Conservation (phyloP, 2,888 invertebrate species). For the Aphelenchoides bicaudatus region DNA sequence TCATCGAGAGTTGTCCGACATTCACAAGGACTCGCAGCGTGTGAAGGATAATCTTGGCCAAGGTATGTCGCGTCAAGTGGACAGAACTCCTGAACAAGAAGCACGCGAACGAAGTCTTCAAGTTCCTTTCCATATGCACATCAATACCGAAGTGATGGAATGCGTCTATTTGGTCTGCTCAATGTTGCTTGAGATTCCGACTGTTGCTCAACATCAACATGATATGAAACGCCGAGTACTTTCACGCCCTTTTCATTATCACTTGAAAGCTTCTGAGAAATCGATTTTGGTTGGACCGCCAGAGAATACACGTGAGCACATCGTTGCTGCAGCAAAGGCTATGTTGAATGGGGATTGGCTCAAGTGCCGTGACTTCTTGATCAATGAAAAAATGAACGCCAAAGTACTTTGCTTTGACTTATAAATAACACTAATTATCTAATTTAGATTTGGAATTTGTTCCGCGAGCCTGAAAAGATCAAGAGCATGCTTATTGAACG, state of each 20-base stretch:
- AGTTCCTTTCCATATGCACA: conserved; percentile 96
- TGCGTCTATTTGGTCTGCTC: conserved; percentile 98
- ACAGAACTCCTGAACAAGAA: conserved; percentile 87
- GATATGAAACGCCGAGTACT: conserved; percentile 66
- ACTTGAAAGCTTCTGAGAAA: conserved; percentile 81
- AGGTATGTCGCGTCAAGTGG: conserved; percentile 66
- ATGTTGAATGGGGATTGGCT: conserved; percentile 98
- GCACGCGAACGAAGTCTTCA: conserved; percentile 44
- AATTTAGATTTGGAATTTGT: conserved; percentile 88
- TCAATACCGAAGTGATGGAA: conserved; percentile 92
- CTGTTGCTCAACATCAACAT: conserved; percentile 91
- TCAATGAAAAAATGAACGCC: conserved; percentile 96
- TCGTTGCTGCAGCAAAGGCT: conserved; percentile 95
- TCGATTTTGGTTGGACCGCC: conserved; percentile 88
- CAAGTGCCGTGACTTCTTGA: conserved; percentile 85
- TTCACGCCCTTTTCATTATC: conserved; percentile 78
- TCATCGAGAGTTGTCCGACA: conserved; percentile 91
- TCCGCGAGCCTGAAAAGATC: conserved; percentile 72
- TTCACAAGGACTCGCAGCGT: conserved; percentile 97
- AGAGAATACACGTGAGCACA: conserved; percentile 97
- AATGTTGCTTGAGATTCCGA: conserved; percentile 94
- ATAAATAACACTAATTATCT: not conserved
- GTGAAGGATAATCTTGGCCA: conserved; percentile 94
- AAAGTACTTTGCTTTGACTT: conserved; percentile 62
- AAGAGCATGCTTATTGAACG: conserved; percentile 86